Base-by-base conservation (phyloP, 1,140 invertebrate genomes). In the Ceratina australensis region DNA sequence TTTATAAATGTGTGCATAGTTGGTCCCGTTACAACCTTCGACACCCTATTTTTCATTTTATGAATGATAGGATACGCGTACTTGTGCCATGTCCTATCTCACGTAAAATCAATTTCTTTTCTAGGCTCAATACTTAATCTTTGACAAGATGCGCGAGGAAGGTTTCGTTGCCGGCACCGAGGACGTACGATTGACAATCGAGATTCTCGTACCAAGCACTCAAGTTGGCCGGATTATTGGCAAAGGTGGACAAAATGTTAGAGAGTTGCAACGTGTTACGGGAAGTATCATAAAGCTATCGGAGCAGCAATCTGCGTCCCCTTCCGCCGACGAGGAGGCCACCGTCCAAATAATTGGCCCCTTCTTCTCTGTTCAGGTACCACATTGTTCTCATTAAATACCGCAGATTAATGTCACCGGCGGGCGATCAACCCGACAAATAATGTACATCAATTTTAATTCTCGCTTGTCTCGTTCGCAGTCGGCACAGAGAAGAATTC, bases 61-160 rank as follows among this genome's bases (percentile, higher is more conserved):
- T 13, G 26, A 20, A 47, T 47, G 15, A 18, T 18, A 52, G 12
- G 13, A 2, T 72, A 28, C 18, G 26, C 3, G 15, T 13, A 20
- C 18, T 49, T 47, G 18, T 26, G 0, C 12, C 1, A 2, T 13
- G 18, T 18, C 7, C 0, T 1, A 42, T 28, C n/a, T 26, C 1
- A 8, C 5, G 12, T 16, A 8, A 76, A 12, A 3, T 8, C 0
- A 22, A 3, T n/a, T 0, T 2, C 15, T 18, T 78, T 90, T 88
- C 61, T 89, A 97, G 96, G 98, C 98, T 72, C 98, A 99, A 92
- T 99, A 97, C 91, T 95, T 98, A 92, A 98, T 99, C 87, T 99
- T 98, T 90, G 97, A 99, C 88, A 99, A 99, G 90, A 98, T 99
- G 95, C 94, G 97, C 77, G 97, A 98, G 87, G 98, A 99, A 93